A percentile compares a stretch with the other conserved stretches of the same genome.
phyloP scores from a whole-genome alignment of 2,797 vertebrate species.

The Borostomias antarcticus region DNA sequence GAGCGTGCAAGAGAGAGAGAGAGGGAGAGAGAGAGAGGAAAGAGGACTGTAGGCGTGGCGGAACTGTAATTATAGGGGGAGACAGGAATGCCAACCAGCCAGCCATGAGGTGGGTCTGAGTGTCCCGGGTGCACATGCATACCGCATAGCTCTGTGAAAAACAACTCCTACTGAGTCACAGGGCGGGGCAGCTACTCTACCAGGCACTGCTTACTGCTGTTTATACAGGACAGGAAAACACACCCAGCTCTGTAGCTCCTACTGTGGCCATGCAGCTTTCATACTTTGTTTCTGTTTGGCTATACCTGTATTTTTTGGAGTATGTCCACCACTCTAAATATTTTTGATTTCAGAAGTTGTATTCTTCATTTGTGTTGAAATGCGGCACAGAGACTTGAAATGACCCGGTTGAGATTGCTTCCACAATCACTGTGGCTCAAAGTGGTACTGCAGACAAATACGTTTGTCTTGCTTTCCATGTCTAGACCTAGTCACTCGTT shows the following conservation, averaged over 20 bases:
- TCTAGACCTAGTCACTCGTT: conserved; percentile 51
- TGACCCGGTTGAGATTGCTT: conserved; percentile 2
- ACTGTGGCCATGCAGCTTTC: not conserved
- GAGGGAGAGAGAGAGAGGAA: conserved; percentile 1
- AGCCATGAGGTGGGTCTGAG: conserved; percentile 69
- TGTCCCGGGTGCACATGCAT: conserved; percentile 64
- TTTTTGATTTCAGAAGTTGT: conserved; percentile 1
- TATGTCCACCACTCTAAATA: not conserved
- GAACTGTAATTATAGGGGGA: conserved; percentile 72
- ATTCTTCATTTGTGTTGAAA: conserved; percentile 13
- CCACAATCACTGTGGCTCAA: not conserved
- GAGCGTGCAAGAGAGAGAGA: not conserved
- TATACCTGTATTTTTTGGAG: not conserved
- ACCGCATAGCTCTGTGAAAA: conserved; percentile 73
- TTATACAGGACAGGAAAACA: conserved; percentile 56
- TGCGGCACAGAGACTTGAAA: not conserved
- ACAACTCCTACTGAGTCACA: conserved; percentile 63
- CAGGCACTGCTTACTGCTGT: conserved; percentile 44
- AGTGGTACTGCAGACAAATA: conserved; percentile 23
- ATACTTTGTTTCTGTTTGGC: conserved; percentile 17
- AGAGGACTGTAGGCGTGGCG: conserved; percentile 54
- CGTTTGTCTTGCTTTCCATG: conserved; percentile 48
- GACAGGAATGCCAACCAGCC: conserved; percentile 76
- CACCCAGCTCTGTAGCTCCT: not conserved
- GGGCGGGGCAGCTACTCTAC: conserved; percentile 20